Percentiles rank a stretch among this genome's conserved stretches.
phyloP scores from a whole-genome alignment of 1,140 invertebrate genomes.

The Solen grandis region DNA sequence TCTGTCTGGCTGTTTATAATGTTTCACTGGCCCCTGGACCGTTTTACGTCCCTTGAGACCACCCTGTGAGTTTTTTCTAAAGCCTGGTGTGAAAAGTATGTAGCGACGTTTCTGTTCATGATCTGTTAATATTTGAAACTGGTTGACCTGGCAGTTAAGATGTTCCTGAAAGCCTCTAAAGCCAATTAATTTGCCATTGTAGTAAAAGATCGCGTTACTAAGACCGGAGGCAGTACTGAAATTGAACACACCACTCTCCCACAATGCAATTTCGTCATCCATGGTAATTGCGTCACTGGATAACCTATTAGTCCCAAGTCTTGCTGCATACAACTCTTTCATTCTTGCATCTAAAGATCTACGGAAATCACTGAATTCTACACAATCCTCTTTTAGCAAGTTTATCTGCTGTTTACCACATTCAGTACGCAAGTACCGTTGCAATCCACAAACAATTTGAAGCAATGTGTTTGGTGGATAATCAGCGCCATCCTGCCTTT shows the following conservation, averaged over 20 bases:
- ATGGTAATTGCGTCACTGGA: background rate
- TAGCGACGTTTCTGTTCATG: background rate
- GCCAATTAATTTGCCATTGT: constrained; percentile 36
- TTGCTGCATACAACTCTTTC: background rate
- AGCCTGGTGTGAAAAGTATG: background rate
- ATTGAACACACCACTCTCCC: constrained; percentile 20
- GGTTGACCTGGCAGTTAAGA: constrained; percentile 3
- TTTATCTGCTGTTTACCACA: too few relatives aligned
- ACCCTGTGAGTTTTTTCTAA: too few relatives aligned
- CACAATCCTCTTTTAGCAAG: too few relatives aligned
- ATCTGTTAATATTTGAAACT: constrained; percentile 13
- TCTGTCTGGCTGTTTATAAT: too few relatives aligned
- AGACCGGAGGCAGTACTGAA: background rate
- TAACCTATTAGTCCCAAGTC: background rate
- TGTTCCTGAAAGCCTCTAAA: constrained; percentile 33
- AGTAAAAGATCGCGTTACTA: constrained; percentile 29
- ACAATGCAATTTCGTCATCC: constrained; percentile 4
- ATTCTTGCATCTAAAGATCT: background rate
- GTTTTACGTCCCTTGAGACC: too few relatives aligned
- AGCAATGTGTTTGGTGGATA: constrained; percentile 1
- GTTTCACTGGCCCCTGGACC: too few relatives aligned
- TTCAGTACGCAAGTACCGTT: background rate
- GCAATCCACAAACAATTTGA: constrained; percentile 2
- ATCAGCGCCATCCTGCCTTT: background rate
- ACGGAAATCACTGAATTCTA: too few relatives aligned